These are phyloP conservation scores for Sminthurides aquaticus DNA, from an alignment of 2,888 invertebrate genomes.

Conservation along the genomic window DNA sequence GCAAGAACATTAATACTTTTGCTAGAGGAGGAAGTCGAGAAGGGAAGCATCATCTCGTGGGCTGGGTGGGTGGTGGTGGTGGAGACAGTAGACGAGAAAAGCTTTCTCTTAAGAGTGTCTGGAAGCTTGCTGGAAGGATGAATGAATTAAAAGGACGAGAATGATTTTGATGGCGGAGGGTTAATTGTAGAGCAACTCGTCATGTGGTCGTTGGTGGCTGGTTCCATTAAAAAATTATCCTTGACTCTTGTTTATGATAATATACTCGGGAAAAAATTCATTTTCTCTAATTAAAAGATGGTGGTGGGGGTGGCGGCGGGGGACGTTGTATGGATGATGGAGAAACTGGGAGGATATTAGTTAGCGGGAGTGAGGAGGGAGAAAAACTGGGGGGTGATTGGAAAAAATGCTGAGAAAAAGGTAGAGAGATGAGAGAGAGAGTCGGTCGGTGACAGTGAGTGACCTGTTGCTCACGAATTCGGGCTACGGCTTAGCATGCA, in stretches of 20 bases:
- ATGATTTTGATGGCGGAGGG: background rate
- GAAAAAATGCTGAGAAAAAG: too few relatives aligned
- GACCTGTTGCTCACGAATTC: slow-evolving; percentile 19
- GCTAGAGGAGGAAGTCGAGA: background rate
- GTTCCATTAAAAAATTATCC: slow-evolving; percentile 24
- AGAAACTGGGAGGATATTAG: too few relatives aligned
- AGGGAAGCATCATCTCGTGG: background rate
- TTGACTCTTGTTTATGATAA: slow-evolving; percentile 18
- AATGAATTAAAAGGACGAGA: background rate
- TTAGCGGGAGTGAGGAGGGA: too few relatives aligned
- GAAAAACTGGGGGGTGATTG: too few relatives aligned
- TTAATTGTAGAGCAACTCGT: background rate
- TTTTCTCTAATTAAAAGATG: slow-evolving; percentile 22
- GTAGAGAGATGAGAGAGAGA: too few relatives aligned
- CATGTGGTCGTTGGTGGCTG: background rate
- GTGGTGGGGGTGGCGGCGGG: background rate
- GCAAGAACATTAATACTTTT: slow-evolving; percentile 16
- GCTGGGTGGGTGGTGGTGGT: background rate
- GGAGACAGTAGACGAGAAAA: background rate
- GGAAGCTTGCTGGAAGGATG: background rate
- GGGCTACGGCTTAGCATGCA: too few relatives aligned
- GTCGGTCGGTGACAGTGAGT: slow-evolving; percentile 5
- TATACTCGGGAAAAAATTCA: slow-evolving; percentile 1
- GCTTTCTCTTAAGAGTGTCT: background rate
- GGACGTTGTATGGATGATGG: background rate